Base-by-base conservation (phyloP, 2,797 vertebrate genomes). In the Rallus crepitans region DNA sequence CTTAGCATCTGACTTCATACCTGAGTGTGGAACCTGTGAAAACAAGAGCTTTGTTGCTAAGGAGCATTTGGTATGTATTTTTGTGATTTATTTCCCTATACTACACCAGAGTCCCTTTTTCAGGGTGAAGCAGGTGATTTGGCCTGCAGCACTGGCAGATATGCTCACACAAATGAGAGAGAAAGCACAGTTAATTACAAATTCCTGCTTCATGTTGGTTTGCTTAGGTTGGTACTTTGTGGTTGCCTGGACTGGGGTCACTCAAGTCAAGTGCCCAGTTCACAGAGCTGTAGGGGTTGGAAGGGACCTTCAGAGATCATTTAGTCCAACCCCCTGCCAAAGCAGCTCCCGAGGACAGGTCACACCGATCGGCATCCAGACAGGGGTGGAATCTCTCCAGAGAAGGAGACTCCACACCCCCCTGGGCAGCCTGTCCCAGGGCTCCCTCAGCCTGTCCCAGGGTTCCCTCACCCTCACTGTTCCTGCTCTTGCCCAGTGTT, bases 21-120 rank as follows among this genome's bases (percentile, higher is more conserved):
- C 82, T 94, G 82, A 91, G 45, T 4, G 45, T 42, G 48, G 56
- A 91, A 80, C 0, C 1, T 82, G 87, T 39, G 6, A 95, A 93
- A 94, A 77, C 35, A 65, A 40, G 82, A 82, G 64, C 57, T 82
- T 31, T 90, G 87, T 72, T 94, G 89, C 89, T 88, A 88, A 80
- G 93, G 78, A 57, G 82, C 63, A 35, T 69, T 93, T 65, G 78
- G 63, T 77, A 45, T 52, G 63, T 72, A 30, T 60, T 88, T 53
- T n/a, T 77, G 59, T 72, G 82, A 12, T 88, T 81, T 94, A 65
- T 89, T 87, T 76, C 48, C n/a, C 27, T 66, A 1, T 12, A n/a
- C 24, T 56, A 66, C 86, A 53, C 16, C 17, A 56, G 19, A 2
- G 48, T 79, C 91, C 73, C 31, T 70, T 68, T 83, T 60, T 82